Conservation (phyloP, 2,113 vertebrate genomes). For the Brachypodius melanocephalos region DNA sequence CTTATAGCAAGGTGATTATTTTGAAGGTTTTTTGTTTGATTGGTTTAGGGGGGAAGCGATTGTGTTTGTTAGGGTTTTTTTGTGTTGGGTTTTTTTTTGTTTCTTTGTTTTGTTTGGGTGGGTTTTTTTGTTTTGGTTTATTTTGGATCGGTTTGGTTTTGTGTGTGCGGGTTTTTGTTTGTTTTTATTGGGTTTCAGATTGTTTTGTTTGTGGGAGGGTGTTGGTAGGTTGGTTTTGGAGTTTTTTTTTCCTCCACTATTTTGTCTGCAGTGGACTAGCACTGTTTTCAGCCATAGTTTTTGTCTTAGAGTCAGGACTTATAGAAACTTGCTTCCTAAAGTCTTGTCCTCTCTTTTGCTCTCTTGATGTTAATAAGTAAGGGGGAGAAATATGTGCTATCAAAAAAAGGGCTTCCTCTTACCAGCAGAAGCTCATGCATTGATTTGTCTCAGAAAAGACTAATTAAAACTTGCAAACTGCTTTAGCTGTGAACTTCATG, state of each 20-base stretch:
- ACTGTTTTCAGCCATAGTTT: background rate
- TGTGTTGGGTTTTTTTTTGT: background rate
- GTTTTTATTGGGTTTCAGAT: background rate
- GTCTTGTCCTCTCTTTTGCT: background rate
- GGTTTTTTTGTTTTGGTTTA: background rate
- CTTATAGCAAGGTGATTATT: background rate
- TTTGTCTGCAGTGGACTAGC: background rate
- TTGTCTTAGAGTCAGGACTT: background rate
- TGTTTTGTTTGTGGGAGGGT: background rate
- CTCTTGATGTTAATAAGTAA: background rate
- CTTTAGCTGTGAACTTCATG: background rate
- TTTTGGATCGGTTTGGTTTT: background rate
- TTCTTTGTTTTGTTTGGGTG: background rate
- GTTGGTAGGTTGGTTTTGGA: too few species aligned
- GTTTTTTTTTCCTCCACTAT: rapidly evolving
- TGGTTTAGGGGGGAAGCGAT: rapidly evolving
- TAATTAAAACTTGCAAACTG: slow-evolving; percentile 37
- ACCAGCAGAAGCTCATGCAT: background rate
- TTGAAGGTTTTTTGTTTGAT: background rate
- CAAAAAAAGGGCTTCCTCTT: background rate
- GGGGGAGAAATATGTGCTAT: background rate
- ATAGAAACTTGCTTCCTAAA: background rate
- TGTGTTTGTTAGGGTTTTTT: background rate
- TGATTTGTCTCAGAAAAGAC: background rate
- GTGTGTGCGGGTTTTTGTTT: background rate